Base-by-base conservation (phyloP, 2,113 vertebrate genomes). In the Eupsittula cactorum region DNA sequence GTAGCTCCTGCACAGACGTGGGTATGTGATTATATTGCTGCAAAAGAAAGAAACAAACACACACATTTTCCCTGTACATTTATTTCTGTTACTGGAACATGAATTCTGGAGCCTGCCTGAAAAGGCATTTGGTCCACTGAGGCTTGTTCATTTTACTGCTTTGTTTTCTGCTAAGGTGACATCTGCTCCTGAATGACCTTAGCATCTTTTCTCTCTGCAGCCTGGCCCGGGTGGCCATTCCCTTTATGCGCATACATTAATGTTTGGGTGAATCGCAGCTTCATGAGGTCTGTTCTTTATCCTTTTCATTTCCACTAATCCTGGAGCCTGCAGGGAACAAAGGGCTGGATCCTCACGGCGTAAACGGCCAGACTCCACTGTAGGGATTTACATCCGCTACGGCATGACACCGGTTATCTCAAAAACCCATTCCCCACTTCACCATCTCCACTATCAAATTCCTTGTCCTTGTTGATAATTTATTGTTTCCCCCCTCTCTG, bases 141-240 rank as follows among this genome's bases (percentile, higher is more conserved):
- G 96, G 94, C 92, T 96, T 95, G 95, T 96, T 97, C 95, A 97
- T 97, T 97, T 96, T 93, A 74, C 93, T 77, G 94, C 92, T 96
- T 95, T 97, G 97, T 97, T 97, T 96, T 97, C 95, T 88, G 91
- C 94, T 96, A 95, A 97, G 96, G 95, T 97, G 97, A 97, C 97
- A 97, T 97, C 96, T 97, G 97, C 97, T 97, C 96, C 95, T 94
- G 84, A 95, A 96, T 97, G 97, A 97, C 97, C 97, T 97, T 95
- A 86, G 96, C 94, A 95, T 94, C 97, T 94, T 97, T 97, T 96
- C 96, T 97, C 91, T 42, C 60, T 0, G 64, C 94, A 82, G 94
- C 88, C 93, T 96, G 96, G 92, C 96, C 93, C 91, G 86, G 94
- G 94, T 95, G 95, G 92, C 95, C 93, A 63, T 80, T 88, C 96